phyloP scores from a whole-genome alignment of 1,140 invertebrate species.

The Trichonephila inaurata region DNA sequence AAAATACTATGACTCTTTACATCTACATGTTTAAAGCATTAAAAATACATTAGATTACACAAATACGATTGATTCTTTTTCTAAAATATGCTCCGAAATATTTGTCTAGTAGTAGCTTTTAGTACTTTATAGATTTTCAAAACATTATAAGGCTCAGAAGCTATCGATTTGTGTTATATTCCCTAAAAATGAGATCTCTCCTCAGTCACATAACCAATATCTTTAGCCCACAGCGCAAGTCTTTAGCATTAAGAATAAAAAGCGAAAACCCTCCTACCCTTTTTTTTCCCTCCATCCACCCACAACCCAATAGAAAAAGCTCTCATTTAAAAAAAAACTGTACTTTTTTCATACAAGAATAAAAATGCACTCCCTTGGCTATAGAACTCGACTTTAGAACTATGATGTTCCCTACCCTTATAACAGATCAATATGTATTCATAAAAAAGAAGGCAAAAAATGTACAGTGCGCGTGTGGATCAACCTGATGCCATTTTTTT shows the following conservation, averaged over 20 bases:
- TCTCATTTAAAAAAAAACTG: background rate
- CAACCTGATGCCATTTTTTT: conserved; percentile 9
- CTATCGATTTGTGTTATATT: background rate
- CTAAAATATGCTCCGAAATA: too few species aligned
- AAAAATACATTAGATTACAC: too few species aligned
- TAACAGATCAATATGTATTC: conserved; percentile 17
- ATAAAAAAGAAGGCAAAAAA: conserved; percentile 5
- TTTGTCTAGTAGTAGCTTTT: too few species aligned
- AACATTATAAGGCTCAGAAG: background rate
- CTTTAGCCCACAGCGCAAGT: background rate
- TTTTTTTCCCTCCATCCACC: background rate
- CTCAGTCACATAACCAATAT: background rate
- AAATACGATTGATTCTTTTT: too few species aligned
- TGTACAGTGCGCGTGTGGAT: background rate
- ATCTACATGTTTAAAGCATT: too few species aligned
- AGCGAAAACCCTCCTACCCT: background rate
- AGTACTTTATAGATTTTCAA: too few species aligned
- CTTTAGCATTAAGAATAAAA: background rate
- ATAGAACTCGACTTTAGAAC: background rate
- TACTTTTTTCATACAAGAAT: background rate
- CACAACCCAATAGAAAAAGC: background rate
- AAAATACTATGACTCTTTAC: too few species aligned
- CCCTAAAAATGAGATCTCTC: background rate
- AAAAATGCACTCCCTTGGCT: background rate
- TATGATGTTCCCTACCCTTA: background rate